Evolutionary conservation across 2,888 invertebrate species (phyloP).

Genomic region (Smittia sp.): DNA sequence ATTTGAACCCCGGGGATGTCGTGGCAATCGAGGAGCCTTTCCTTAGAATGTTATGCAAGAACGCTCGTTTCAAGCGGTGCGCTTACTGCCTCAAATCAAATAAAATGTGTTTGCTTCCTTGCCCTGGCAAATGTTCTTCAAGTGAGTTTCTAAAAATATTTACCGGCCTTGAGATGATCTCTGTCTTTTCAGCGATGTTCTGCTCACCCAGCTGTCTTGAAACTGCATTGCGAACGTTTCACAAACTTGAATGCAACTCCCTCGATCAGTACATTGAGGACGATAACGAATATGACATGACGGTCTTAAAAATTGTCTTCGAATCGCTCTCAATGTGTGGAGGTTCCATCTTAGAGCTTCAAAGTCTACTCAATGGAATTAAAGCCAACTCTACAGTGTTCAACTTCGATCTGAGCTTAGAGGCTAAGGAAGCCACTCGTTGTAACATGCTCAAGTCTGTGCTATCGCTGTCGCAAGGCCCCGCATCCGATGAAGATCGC

Average conservation of each 20-base stretch:
- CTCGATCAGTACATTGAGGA: not conserved
- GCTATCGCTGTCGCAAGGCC: not conserved
- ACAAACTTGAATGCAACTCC: not conserved
- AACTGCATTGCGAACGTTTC: not conserved
- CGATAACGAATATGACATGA: conserved; percentile 23
- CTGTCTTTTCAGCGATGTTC: conserved; percentile 3
- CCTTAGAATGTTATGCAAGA: conserved; percentile 11
- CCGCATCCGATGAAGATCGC: not conserved
- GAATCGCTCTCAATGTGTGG: not conserved
- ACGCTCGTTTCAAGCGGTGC: not conserved
- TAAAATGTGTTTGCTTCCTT: not conserved
- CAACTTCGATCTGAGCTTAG: not conserved
- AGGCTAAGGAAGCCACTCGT: not conserved
- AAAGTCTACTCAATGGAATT: not conserved
- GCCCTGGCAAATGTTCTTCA: not conserved
- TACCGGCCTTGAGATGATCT: too few relatives aligned
- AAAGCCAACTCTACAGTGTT: not conserved
- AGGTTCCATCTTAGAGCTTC: not conserved
- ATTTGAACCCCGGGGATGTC: not conserved
- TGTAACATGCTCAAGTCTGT: not conserved
- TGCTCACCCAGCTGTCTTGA: not conserved
- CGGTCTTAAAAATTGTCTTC: not conserved
- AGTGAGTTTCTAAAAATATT: too few relatives aligned
- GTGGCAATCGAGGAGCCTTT: conserved; percentile 3
- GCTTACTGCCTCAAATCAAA: conserved; percentile 11